Conservation (phyloP, 2,888 invertebrate genomes). For the Pantelozetes paolii region DNA sequence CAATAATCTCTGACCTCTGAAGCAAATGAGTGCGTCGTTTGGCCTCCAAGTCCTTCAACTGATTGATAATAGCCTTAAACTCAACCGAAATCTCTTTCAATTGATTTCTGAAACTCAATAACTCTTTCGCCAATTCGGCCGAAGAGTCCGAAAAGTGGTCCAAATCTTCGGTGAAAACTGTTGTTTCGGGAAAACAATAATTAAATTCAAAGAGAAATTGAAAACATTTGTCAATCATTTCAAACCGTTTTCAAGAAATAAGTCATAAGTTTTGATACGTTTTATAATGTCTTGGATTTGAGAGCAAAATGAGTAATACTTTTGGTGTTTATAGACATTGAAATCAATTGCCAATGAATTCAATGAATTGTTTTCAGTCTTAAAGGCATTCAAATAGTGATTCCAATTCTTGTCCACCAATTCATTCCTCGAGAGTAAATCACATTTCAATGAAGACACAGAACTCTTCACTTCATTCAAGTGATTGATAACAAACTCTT, state of each 20-base stretch:
- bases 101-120: not conserved
- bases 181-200: not conserved
- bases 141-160: not conserved
- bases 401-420: not conserved
- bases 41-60: not conserved
- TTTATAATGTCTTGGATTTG: not conserved
- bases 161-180: not conserved
- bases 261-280: not conserved
- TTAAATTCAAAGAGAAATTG: not conserved
- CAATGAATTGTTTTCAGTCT: not conserved
- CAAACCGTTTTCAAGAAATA: not conserved
- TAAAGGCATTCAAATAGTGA: not conserved
- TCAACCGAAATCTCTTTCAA: not conserved
- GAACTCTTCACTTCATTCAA: too few relatives aligned
- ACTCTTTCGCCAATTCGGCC: not conserved
- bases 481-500: not conserved
- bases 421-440: not conserved
- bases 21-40: not conserved
- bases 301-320: not conserved
- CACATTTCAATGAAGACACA: not conserved
- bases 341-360: not conserved
- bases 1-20: not conserved
- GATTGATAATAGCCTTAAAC: not conserved
- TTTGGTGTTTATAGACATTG: not conserved
- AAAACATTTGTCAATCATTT: not conserved